These are phyloP conservation scores for Ophion costatus DNA, from an alignment of 2,888 invertebrate species.

Conservation along the genomic window DNA sequence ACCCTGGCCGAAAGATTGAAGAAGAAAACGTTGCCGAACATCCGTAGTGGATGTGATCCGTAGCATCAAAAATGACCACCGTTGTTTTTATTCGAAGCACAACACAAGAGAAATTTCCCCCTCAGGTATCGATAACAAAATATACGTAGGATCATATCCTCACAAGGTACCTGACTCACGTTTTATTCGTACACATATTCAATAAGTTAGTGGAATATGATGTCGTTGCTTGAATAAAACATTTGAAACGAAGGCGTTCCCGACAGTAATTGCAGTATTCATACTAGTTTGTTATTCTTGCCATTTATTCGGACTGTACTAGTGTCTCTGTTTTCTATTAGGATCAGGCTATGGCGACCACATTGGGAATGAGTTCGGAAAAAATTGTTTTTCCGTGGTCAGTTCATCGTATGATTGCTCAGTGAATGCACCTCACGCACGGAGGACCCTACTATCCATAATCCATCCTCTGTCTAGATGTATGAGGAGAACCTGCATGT, in stretches of 20 bases:
- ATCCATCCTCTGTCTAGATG: background rate
- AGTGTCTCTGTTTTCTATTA: slow-evolving; percentile 1
- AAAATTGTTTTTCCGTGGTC: background rate
- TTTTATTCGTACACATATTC: slow-evolving; percentile 7
- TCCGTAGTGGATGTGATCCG: too few relatives aligned
- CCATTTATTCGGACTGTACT: background rate
- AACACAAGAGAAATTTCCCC: too few relatives aligned
- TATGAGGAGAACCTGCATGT: background rate
- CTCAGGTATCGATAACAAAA: too few relatives aligned
- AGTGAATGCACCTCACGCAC: too few relatives aligned
- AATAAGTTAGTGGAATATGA: slow-evolving; percentile 4
- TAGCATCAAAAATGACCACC: too few relatives aligned
- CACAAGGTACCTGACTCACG: background rate
- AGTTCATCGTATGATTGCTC: background rate
- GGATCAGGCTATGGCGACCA: background rate
- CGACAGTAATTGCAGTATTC: slow-evolving; percentile 22
- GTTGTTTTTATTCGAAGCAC: too few relatives aligned
- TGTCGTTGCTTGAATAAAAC: slow-evolving; percentile 10
- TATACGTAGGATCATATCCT: background rate
- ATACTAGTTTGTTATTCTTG: slow-evolving; percentile 35
- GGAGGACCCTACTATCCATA: too few relatives aligned
- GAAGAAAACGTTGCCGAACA: too few relatives aligned
- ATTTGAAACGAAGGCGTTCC: background rate
- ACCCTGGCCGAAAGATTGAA: too few relatives aligned
- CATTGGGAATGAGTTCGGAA: background rate